A percentile compares a stretch with the other conserved stretches of the same genome.
phyloP scores from a whole-genome alignment of 2,888 invertebrate species.

The Schizaphis graminum region DNA sequence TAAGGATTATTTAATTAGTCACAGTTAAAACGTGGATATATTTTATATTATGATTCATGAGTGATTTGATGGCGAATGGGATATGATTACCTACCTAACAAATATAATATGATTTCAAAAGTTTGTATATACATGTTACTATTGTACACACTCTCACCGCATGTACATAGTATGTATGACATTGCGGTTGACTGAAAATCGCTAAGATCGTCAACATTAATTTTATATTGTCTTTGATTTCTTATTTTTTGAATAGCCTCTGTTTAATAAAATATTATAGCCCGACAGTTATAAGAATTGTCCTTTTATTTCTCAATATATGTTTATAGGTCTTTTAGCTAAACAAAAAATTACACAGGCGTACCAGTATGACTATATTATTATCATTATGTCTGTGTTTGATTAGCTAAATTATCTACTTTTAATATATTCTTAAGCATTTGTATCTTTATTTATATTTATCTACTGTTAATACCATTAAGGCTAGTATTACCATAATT shows the following conservation, averaged over 20 bases:
- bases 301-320: constrained; percentile 22
- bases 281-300: neutral
- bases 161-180: neutral
- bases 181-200: neutral
- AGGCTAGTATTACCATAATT: constrained; percentile 16
- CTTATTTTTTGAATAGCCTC: neutral
- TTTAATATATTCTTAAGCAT: neutral
- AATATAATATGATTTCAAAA: neutral
- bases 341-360: neutral
- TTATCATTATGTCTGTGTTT: neutral
- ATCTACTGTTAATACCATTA: neutral
- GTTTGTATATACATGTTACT: neutral
- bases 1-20: neutral
- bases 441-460: constrained; percentile 24
- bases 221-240: neutral
- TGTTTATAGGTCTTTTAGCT: neutral
- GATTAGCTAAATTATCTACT: neutral
- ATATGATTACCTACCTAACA: constrained; percentile 8
- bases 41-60: neutral
- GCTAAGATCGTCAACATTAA: neutral
- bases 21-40: neutral
- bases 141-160: neutral
- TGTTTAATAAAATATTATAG: constrained; percentile 11
- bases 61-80: constrained; percentile 8
- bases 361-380: neutral